Evolutionary conservation across 2,797 vertebrate species (phyloP).

Genomic region (Sebastolobus alascanus): DNA sequence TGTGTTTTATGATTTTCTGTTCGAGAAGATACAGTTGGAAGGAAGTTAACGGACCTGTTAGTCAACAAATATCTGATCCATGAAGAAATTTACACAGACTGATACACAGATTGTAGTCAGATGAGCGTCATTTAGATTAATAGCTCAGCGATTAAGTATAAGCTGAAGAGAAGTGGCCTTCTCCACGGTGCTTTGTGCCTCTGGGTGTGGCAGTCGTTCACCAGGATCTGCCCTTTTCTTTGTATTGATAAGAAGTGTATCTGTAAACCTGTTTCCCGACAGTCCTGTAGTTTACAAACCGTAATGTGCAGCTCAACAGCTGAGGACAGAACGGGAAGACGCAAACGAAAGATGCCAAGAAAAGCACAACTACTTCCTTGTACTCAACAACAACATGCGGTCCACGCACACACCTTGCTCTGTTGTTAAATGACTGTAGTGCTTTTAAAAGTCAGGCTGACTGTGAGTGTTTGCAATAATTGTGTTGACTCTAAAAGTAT

Average conservation of each 20-base stretch:
- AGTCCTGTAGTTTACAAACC: not conserved
- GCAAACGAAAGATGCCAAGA: not conserved
- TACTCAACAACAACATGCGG: not conserved
- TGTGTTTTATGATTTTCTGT: not conserved
- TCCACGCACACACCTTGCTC: not conserved
- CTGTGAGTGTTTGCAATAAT: not conserved
- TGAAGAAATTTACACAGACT: not conserved
- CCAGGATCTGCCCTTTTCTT: not conserved
- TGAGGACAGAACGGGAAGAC: not conserved
- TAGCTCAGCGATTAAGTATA: not conserved
- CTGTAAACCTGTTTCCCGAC: constrained; percentile 32
- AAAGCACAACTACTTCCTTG: constrained; percentile 16
- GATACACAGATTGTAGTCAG: not conserved
- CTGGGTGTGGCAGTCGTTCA: not conserved
- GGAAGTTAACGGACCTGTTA: not conserved
- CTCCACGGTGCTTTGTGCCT: not conserved
- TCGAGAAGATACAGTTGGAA: not conserved
- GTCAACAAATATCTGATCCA: not conserved
- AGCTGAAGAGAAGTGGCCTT: not conserved
- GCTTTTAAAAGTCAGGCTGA: not conserved
- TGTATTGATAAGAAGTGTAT: not conserved
- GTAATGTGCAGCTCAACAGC: not conserved
- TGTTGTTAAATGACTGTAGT: not conserved
- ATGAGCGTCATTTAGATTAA: not conserved
- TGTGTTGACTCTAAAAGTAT: not conserved